Percentiles rank a stretch among this genome's conserved stretches.
These are phyloP conservation scores for Tricholauxania praeusta DNA, from an alignment of 2,888 invertebrate genomes.

Conservation along the genomic window DNA sequence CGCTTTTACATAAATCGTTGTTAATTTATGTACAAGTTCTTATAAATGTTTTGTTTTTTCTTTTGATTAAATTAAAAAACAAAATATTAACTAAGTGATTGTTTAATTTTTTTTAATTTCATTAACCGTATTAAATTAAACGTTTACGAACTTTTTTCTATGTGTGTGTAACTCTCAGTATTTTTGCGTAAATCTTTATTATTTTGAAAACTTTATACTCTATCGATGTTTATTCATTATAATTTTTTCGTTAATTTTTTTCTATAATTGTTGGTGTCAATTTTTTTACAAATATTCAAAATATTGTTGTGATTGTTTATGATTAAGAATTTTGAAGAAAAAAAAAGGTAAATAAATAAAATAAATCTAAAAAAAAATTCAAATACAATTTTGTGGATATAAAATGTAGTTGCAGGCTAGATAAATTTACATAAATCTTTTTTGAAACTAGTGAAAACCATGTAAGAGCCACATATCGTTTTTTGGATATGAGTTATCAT, in stretches of 20 bases:
- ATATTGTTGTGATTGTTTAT: conserved; percentile 47
- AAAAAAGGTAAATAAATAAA: conserved; percentile 8
- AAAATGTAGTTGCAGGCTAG: background rate
- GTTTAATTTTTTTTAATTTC: conserved; percentile 20
- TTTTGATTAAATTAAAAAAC: conserved; percentile 38
- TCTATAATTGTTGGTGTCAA: conserved; percentile 24
- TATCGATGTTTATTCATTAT: conserved; percentile 26
- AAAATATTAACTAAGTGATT: conserved; percentile 30
- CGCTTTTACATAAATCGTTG: conserved; percentile 63
- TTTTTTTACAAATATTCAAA: conserved; percentile 34
- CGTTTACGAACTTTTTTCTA: conserved; percentile 42
- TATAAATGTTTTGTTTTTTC: conserved; percentile 57
- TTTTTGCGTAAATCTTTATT: conserved; percentile 29
- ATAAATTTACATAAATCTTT: background rate
- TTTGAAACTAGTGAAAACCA: too few species aligned
- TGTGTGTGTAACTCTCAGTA: conserved; percentile 40
- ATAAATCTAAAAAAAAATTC: conserved; percentile 7
- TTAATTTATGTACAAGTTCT: conserved; percentile 58
- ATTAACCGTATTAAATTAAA: conserved; percentile 31
- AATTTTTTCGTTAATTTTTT: conserved; percentile 17
- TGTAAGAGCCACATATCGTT: too few species aligned
- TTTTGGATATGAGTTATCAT: too few species aligned
- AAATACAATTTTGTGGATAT: conserved; percentile 17
- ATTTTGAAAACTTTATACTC: conserved; percentile 23
- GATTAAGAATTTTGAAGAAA: conserved; percentile 14